Percentiles rank a stretch among this genome's conserved stretches.
Evolutionary conservation across 2,888 invertebrate species (phyloP).

Genomic region (Conchocele bisecta): DNA sequence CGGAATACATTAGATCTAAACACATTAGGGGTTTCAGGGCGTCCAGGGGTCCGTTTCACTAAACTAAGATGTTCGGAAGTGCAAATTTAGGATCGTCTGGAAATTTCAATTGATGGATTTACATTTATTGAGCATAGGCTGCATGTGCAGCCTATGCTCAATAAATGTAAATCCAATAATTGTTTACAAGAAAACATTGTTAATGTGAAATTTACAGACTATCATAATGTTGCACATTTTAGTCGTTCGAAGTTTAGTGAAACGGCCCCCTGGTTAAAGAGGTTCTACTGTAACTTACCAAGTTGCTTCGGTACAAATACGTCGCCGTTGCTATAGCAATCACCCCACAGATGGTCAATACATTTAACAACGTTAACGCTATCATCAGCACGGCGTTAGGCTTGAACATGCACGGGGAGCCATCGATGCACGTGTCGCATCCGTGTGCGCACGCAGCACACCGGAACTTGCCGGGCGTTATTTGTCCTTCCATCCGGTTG

Average conservation of each 20-base stretch:
- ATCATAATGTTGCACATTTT: too few species aligned
- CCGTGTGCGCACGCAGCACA: slow-evolving; percentile 75
- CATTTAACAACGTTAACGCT: slow-evolving; percentile 59
- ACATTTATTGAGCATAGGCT: too few species aligned
- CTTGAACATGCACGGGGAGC: slow-evolving; percentile 74
- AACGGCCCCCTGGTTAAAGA: too few species aligned
- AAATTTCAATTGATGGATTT: too few species aligned
- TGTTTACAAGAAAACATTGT: too few species aligned
- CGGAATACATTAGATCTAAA: background rate
- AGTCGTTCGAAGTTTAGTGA: too few species aligned
- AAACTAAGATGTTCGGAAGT: too few species aligned
- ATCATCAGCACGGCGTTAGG: slow-evolving; percentile 55
- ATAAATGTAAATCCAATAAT: too few species aligned
- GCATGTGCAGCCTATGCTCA: too few species aligned
- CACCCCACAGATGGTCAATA: slow-evolving; percentile 52
- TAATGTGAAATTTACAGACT: too few species aligned
- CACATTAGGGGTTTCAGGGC: background rate
- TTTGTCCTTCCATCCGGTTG: slow-evolving; percentile 37
- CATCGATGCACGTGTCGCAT: slow-evolving; percentile 77
- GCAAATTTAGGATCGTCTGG: too few species aligned
- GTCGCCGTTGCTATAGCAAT: slow-evolving; percentile 47
- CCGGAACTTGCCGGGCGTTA: slow-evolving; percentile 50
- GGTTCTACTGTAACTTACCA: slow-evolving; percentile 32
- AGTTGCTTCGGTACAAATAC: slow-evolving; percentile 47
- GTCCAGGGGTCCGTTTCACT: too few species aligned